Evolutionary conservation across 2,888 invertebrate species (phyloP), one percentile per base, ranked within the genome.

Genomic region (Drosophila kuntzei): DNA sequence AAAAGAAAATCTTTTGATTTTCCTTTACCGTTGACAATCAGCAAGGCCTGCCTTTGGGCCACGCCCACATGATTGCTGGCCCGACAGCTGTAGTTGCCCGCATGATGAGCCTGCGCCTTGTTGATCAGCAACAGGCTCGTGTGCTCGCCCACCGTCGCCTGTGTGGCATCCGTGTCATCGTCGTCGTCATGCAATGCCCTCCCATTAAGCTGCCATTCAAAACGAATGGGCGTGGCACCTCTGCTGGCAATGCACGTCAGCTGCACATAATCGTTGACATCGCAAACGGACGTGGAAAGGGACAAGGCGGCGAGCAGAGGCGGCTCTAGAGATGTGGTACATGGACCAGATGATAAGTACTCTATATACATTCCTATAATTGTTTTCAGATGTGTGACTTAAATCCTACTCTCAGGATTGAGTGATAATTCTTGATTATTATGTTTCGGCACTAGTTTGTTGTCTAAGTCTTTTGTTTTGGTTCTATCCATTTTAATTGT

Each of bases 211-310:
- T 71, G 78, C 95, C 95, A 95, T 11, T 94, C 93, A 85, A 95
- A 95, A 71, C 94, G 94, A 41, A 95, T 94, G 1, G 95, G 95
- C 93, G 95, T 94, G 89, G 95, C 95, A 18, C 95, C 95, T 39
- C 95, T 94, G 41, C 95, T 96, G 53, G 97, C 96, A 51, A 96
- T 96, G 90, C 97, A 97, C 1, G 97, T 96, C 41, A 97, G 94
- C 90, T 97, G 95, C 53, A 96, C 95, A 80, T 97, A 93, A 91
- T 97, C 95, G 59, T 96, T 95, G 67, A 90, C 86, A 71, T 90
- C 82, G 53, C 90, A 90, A 12, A 93, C 67, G 59, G 90, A 81
- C 27, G 90, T 75, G 60, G 92, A 92, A 5, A 91, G 81, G 43
- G 90, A 89, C n/a, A 92, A 76, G 50, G 89, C 87, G 44, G 90